phyloP scores from a whole-genome alignment of 2,797 vertebrate species.

The Aeoliscus strigatus region DNA sequence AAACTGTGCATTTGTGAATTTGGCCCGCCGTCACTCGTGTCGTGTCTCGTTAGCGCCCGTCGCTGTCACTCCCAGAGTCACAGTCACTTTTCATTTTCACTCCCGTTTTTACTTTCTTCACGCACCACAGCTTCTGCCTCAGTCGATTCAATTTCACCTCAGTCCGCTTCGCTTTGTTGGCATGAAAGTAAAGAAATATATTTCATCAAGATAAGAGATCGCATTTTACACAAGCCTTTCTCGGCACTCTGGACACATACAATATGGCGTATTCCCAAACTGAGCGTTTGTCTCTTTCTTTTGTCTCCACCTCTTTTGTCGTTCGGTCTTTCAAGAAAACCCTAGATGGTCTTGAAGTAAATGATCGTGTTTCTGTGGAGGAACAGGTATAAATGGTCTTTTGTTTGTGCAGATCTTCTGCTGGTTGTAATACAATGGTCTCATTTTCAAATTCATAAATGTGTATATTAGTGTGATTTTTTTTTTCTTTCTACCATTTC shows the following conservation, averaged over 20 bases:
- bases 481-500: too few relatives aligned
- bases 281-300: neutral
- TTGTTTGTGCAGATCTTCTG: too few relatives aligned
- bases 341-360: too few relatives aligned
- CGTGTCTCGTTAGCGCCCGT: conserved; percentile 30
- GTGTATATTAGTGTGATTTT: too few relatives aligned
- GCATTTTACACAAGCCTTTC: conserved; percentile 10
- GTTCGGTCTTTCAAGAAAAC: too few relatives aligned
- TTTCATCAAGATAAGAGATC: conserved; percentile 20
- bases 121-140: conserved; percentile 21
- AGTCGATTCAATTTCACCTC: conserved; percentile 29
- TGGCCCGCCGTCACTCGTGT: conserved; percentile 27
- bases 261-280: neutral
- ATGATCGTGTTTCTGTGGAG: too few relatives aligned
- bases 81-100: conserved; percentile 47
- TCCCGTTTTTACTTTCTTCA: conserved; percentile 11
- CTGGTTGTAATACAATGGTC: too few relatives aligned
- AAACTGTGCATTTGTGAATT: conserved; percentile 16
- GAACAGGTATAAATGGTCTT: too few relatives aligned
- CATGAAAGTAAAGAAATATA: conserved; percentile 18
- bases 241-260: too few relatives aligned
- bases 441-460: too few relatives aligned
- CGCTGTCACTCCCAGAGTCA: conserved; percentile 14
- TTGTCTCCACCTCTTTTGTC: too few relatives aligned
- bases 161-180: conserved; percentile 9